Evolutionary conservation across 2,797 vertebrate genomes (phyloP).

Genomic region (Dermochelys coriacea): DNA sequence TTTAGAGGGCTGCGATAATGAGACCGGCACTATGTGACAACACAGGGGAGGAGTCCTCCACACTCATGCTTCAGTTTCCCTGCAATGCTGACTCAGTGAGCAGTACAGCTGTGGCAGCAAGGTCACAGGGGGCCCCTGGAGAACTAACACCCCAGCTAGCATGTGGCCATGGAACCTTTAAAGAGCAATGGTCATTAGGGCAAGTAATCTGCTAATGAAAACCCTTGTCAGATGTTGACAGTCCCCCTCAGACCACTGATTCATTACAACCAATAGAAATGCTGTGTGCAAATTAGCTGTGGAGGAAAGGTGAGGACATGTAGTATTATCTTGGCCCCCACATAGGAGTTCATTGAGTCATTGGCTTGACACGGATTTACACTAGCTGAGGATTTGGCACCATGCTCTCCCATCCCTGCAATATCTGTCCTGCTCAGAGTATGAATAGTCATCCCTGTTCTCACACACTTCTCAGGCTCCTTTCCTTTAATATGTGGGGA

Average conservation of each 20-base stretch:
- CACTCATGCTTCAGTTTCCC: not conserved
- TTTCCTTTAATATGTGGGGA: not conserved
- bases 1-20: not conserved
- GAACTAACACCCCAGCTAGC: too few relatives aligned
- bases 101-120: rapidly evolving
- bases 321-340: not conserved
- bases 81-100: not conserved
- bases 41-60: not conserved
- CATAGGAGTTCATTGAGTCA: not conserved
- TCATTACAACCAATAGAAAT: not conserved
- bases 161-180: too few relatives aligned
- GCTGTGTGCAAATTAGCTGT: not conserved
- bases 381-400: not conserved
- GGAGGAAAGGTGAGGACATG: not conserved
- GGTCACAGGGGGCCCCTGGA: not conserved
- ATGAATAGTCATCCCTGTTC: not conserved
- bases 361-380: not conserved
- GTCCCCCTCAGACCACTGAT: not conserved
- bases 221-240: not conserved
- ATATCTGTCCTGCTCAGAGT: not conserved
- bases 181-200: too few relatives aligned
- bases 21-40: not conserved
- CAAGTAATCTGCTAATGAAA: not conserved
- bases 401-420: not conserved
- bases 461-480: not conserved